Evolutionary conservation across 2,888 invertebrate species (phyloP).

Genomic region (Bombylius major): DNA sequence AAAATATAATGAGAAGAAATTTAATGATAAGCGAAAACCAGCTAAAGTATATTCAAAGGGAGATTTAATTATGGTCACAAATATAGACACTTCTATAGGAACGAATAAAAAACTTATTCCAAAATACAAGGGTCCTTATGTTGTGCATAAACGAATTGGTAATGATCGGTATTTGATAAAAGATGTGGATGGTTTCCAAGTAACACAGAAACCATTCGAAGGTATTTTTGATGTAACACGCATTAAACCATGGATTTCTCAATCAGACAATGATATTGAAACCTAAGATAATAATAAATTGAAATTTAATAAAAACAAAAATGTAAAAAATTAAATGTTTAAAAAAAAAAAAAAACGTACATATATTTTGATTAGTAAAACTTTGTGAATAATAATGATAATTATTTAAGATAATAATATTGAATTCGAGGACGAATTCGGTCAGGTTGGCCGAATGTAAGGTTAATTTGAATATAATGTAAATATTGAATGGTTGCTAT

Average conservation of each 20-base stretch:
- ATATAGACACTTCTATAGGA: slow-evolving; percentile 8
- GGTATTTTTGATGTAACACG: neutral
- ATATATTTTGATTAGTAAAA: no score
- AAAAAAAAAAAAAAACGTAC: no score
- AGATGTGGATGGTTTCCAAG: neutral
- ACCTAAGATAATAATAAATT: no score
- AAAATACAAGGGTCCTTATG: slow-evolving; percentile 3
- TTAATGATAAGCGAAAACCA: slow-evolving; percentile 8
- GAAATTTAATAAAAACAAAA: no score
- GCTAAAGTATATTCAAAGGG: slow-evolving; percentile 11
- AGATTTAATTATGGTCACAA: slow-evolving; percentile 15
- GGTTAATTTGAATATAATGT: no score
- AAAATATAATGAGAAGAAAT: slow-evolving; percentile 14
- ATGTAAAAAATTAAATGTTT: no score
- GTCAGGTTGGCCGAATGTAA: no score
- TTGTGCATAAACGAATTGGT: slow-evolving; percentile 8
- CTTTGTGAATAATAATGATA: no score
- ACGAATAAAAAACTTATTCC: slow-evolving; percentile 16
- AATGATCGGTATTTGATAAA: slow-evolving; percentile 6
- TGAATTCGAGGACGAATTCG: no score
- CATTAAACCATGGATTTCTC: neutral
- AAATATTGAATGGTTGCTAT: no score
- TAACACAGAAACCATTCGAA: neutral
- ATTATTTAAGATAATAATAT: no score
- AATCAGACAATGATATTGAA: neutral